Base-by-base conservation (phyloP, 2,888 invertebrate genomes). In the Drosophila antonietae region DNA sequence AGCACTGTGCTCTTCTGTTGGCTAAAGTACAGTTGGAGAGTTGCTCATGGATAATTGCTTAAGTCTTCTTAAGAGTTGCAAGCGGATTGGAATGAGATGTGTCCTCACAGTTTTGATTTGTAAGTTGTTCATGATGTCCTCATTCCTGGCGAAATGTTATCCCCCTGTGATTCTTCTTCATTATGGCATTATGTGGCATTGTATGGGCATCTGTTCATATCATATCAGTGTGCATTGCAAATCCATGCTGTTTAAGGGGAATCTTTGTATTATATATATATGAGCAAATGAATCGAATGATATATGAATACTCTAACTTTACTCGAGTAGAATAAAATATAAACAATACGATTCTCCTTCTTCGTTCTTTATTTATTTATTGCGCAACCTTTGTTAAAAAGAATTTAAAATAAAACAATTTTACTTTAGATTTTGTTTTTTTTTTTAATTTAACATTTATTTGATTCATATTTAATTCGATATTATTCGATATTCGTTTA, bases 361-460 rank as follows among this genome's bases (percentile, higher is more conserved):
- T 28, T 28, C 28, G 28, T 28, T 28, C 0, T 28, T 28, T 28
- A 28, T 28, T 6, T 28, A 28, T 28, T 20, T 20, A 20, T 20
- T 20, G 20, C 2, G 20, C 1, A 20, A 20, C 20, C 20, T 20
- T 20, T 20, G 1, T 20, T 20, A 2, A 20, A 28, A 28, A 28
- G 5, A 28, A 28, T 35, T 35, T 4, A 9, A 15, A 55, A 55
- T 28, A 5, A 31, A 39, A 39, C 28, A n/a, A n/a, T 4, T 28
- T 28, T 10, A 14, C 7, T 0, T 44, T 5, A 8, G 20, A 1
- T 14, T 18, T 15, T 18, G 23, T 23, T 20, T 20, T n/a, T 55
- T 3, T n/a, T n/a, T n/a, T 55, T 55, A 18, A 68, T 33, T 56
- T 49, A 88, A 84, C 89, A 86, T 84, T 81, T 81, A 84, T 83